Evolutionary conservation across 2,888 invertebrate genomes (phyloP), one percentile per base, ranked within the genome.

Genomic region (Epinotia demarniana): DNA sequence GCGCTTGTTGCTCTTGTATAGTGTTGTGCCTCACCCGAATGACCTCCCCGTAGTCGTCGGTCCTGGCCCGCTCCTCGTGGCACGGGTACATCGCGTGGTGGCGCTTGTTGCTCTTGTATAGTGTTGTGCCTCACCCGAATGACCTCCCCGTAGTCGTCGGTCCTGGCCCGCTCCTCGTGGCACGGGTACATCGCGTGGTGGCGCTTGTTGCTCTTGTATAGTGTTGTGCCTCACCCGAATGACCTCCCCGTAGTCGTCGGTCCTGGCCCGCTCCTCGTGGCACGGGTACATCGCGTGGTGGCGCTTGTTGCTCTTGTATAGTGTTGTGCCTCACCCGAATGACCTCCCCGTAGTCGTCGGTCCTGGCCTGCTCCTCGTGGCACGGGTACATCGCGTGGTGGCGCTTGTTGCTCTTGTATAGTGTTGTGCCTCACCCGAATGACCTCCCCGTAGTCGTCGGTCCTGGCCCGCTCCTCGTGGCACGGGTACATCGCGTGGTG

Each of bases 1-100:
- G 3, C 55, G 55, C 55, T n/a, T 58, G 58, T 16, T 23, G 58
- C 27, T 46, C 46, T 46, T 12, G 46, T 39, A 3, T 49, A 53
- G 23, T 23, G 2, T 23, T 23, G 23, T 2, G 75, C 76, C 76
- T 83, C 46, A 94, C 95, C 95, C 95, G 95, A 73, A 99, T 97
- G 60, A 98, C 96, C 92, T 99, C 99, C 0, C 99, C 99, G 86
- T 99, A 99, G 87, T 99, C 99, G 84, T 99, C 99, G 84, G 96
- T 96, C 87, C 98, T 96, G 43, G 98, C 95, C 86, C 98, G 96
- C 77, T 99, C 99, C 88, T 99, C 99, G 63, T 97, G 96, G 86
- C 97, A 97, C 1, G 99, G 99, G 92, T 98, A 99, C 98, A 99
- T 99, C 0, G 99, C 99, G 89, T 98, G 98, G 83, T 98, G 97